Evolutionary conservation across 2,888 invertebrate genomes (phyloP).

Genomic region (Brachyptera putata): DNA sequence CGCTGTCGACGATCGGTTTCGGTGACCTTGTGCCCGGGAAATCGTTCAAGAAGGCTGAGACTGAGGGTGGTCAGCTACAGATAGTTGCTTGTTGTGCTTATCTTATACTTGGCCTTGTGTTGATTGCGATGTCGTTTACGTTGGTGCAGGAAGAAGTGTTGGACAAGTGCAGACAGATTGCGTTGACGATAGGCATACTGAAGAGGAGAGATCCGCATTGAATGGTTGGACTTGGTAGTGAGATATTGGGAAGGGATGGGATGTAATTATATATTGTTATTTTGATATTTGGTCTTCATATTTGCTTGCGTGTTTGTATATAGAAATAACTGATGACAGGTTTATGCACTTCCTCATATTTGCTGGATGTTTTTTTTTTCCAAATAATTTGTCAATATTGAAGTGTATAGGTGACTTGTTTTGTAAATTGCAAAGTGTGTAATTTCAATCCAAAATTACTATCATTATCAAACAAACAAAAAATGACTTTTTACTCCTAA

Average conservation of each 20-base stretch:
- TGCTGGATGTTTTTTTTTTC: no score
- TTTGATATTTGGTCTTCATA: not conserved
- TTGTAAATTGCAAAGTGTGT: no score
- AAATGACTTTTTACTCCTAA: no score
- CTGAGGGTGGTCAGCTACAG: slow-evolving; percentile 60
- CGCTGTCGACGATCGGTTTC: slow-evolving; percentile 77
- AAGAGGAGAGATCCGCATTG: slow-evolving; percentile 47
- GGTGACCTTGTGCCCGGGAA: slow-evolving; percentile 69
- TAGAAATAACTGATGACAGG: no score
- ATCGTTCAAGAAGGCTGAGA: slow-evolving; percentile 35
- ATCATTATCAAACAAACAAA: no score
- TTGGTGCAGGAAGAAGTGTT: slow-evolving; percentile 77
- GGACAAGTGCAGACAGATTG: slow-evolving; percentile 35
- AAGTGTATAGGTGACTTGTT: no score
- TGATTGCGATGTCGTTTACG: slow-evolving; percentile 82
- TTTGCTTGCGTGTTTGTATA: slow-evolving; percentile 2
- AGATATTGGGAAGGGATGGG: not conserved
- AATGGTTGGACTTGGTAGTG: slow-evolving; percentile 2
- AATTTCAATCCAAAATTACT: no score
- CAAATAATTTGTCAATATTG: no score
- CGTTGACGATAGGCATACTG: slow-evolving; percentile 60
- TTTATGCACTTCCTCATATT: no score
- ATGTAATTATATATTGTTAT: not conserved
- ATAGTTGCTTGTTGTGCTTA: slow-evolving; percentile 76
- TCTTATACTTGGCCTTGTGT: slow-evolving; percentile 69